A percentile compares a stretch with the other conserved stretches of the same genome.
Evolutionary conservation across 2,888 invertebrate genomes (phyloP).

Genomic region (Lasioglossum calceatum): DNA sequence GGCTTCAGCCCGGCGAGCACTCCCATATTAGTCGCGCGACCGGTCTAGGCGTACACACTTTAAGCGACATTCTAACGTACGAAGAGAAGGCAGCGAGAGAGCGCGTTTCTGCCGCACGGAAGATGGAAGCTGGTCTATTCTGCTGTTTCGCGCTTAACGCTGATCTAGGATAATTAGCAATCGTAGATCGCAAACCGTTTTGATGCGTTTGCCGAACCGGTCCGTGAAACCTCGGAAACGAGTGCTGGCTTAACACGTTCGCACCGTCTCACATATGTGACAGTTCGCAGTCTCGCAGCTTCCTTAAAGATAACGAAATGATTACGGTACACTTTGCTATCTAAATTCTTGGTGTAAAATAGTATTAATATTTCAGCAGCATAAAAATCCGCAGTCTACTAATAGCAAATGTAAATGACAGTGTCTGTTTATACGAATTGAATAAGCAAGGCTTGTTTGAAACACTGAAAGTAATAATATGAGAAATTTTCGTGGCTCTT

Average conservation of each 20-base stretch:
- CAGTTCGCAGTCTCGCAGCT: no score
- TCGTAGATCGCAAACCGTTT: conserved; percentile 73
- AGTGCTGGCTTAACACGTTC: no score
- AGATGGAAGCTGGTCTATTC: conserved; percentile 29
- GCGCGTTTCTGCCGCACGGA: conserved; percentile 39
- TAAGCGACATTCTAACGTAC: conserved; percentile 67
- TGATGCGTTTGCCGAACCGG: not conserved
- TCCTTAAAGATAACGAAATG: no score
- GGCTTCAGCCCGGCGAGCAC: conserved; percentile 71
- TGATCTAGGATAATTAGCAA: conserved; percentile 76
- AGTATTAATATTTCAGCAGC: no score
- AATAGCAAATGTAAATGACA: no score
- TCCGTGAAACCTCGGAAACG: no score
- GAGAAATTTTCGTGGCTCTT: not conserved
- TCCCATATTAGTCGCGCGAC: conserved; percentile 79
- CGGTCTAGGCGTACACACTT: conserved; percentile 79
- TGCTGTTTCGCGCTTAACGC: conserved; percentile 65
- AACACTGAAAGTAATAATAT: not conserved
- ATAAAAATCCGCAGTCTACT: no score
- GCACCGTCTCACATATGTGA: no score
- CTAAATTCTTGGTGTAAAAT: not conserved
- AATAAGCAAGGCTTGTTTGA: no score
- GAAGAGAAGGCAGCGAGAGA: conserved; percentile 47
- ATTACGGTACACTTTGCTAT: not conserved
- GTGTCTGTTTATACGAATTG: no score